Evolutionary conservation across 64 coral and sea anemone genomes (phyloP).

Genomic region (Stichodactyla mertensii): DNA sequence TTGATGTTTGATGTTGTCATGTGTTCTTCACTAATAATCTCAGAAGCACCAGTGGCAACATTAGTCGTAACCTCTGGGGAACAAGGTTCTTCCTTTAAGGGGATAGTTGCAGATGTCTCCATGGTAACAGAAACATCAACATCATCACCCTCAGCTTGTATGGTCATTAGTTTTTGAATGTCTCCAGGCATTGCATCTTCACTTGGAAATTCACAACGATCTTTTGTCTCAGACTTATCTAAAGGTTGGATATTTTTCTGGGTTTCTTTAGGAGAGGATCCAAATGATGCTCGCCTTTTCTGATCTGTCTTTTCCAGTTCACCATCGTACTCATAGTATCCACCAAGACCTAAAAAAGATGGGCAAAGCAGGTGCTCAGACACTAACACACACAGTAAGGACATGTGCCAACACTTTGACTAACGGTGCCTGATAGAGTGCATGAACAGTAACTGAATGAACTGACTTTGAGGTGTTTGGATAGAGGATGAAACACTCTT

Average conservation of each 20-base stretch:
- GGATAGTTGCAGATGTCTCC: neutral
- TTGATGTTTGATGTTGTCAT: neutral
- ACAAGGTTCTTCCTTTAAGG: neutral
- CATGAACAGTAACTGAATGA: too few species aligned
- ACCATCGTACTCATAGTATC: conserved; percentile 8
- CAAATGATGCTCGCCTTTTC: conserved; percentile 17
- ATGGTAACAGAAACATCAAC: neutral
- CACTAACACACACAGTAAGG: too few species aligned
- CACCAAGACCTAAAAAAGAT: conserved; percentile 15
- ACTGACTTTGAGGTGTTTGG: too few species aligned
- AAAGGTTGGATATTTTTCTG: neutral
- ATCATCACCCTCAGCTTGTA: neutral
- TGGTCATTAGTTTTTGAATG: neutral
- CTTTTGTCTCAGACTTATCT: neutral
- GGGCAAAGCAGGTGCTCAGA: too few species aligned
- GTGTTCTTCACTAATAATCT: neutral
- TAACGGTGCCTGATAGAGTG: too few species aligned
- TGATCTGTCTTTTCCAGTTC: neutral
- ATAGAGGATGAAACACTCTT: too few species aligned
- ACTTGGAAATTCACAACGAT: neutral
- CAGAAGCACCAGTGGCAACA: neutral
- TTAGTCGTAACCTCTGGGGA: neutral
- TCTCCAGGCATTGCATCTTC: neutral
- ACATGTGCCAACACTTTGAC: too few species aligned
- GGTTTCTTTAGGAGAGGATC: conserved; percentile 6